Conservation (phyloP, 2,113 vertebrate species). For the Pituophis catenifer region DNA sequence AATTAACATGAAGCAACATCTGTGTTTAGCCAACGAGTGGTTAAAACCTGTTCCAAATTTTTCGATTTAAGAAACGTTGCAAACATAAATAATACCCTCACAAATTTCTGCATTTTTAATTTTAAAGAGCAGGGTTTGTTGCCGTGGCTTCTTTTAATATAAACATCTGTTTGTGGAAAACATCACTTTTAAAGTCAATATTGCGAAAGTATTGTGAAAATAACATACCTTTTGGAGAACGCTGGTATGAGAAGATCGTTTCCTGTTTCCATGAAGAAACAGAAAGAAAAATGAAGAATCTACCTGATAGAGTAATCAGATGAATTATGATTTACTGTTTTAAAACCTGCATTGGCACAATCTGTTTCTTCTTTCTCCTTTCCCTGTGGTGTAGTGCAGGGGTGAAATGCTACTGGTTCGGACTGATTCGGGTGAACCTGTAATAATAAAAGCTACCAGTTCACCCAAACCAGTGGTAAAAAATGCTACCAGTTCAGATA, state of each 20-base stretch:
- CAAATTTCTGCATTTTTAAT: constrained; percentile 15
- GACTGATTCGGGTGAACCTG: too few relatives aligned
- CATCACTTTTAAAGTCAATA: neutral
- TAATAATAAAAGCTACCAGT: too few relatives aligned
- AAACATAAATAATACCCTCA: neutral
- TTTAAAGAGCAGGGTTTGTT: neutral
- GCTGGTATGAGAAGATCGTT: neutral
- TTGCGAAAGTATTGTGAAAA: neutral
- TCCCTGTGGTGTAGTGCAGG: too few relatives aligned
- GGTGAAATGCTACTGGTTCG: too few relatives aligned
- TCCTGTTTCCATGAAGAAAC: neutral
- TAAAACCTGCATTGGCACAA: neutral
- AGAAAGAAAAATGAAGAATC: neutral
- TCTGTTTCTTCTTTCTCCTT: neutral
- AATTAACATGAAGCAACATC: constrained; percentile 21
- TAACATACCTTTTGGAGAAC: neutral
- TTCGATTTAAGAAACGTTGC: constrained; percentile 9
- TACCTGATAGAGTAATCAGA: neutral
- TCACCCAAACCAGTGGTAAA: too few relatives aligned
- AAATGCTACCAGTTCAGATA: too few relatives aligned
- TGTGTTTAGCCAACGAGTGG: constrained; percentile 17
- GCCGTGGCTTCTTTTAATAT: neutral
- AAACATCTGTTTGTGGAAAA: neutral
- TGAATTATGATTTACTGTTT: neutral
- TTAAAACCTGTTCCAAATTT: constrained; percentile 8